Conservation (phyloP, 2,797 vertebrate species). For the Tauraco hartlaubi region DNA sequence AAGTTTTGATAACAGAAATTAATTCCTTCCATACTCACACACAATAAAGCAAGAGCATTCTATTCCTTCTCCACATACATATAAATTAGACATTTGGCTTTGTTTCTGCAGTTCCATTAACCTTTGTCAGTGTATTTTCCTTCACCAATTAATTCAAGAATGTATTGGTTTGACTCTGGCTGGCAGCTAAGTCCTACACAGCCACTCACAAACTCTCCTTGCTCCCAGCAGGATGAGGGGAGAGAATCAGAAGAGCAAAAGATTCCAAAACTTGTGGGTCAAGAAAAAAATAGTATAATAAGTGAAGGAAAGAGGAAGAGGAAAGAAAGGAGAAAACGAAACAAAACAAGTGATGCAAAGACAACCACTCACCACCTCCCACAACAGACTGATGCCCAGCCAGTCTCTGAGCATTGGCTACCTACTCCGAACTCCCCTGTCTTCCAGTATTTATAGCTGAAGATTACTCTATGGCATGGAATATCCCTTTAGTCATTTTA, state of each 20-base stretch:
- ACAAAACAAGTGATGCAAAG: not conserved
- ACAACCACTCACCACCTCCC: not conserved
- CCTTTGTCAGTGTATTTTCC: not conserved
- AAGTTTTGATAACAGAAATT: not conserved
- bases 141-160: not conserved
- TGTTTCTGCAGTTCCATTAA: slow-evolving; percentile 28
- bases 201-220: not conserved
- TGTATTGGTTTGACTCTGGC: not conserved
- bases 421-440: too few relatives aligned
- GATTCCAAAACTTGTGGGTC: not conserved
- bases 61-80: not conserved
- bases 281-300: not conserved
- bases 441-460: not conserved
- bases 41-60: not conserved
- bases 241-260: not conserved
- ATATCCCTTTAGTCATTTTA: not conserved
- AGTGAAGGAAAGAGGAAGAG: not conserved
- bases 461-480: not conserved
- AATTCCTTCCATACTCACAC: not conserved
- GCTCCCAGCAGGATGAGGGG: not conserved
- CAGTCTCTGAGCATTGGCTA: not conserved
- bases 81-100: slow-evolving; percentile 1
- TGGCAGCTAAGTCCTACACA: not conserved
- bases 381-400: accelerated
- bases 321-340: not conserved